Conservation (phyloP, 2,797 vertebrate genomes). For the Meriones psammophilus region DNA sequence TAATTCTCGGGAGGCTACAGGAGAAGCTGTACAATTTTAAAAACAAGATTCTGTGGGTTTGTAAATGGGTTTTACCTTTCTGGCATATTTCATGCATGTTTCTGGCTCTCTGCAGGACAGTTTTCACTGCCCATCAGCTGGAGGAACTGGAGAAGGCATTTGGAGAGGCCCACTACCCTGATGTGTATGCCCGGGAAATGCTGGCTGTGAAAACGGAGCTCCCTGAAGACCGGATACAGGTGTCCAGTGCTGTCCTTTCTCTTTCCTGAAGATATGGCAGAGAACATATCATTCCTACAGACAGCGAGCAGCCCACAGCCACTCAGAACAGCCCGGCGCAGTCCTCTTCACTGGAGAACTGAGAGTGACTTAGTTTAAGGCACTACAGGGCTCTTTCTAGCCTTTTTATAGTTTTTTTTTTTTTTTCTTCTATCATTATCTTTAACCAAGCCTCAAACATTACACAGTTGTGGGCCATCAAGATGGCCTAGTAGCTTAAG, state of each 20-base stretch:
- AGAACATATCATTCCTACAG: not conserved
- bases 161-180: slow-evolving; percentile 96
- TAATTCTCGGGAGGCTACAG: not conserved
- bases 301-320: not conserved
- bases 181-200: slow-evolving; percentile 97
- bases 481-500: not conserved
- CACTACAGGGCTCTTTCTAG: not conserved
- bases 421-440: not conserved
- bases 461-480: not conserved
- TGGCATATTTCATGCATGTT: not conserved
- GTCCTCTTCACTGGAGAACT: not conserved
- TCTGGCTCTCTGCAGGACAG: slow-evolving; percentile 90
- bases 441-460: slow-evolving; percentile 12
- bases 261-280: rapidly evolving
- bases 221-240: slow-evolving; percentile 97
- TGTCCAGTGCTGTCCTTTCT: slow-evolving; percentile 73
- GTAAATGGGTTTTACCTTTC: slow-evolving; percentile 16
- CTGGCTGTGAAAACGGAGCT: slow-evolving; percentile 96
- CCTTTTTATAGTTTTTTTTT: not conserved
- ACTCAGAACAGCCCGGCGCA: not conserved
- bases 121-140: slow-evolving; percentile 96
- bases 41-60: not conserved
- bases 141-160: slow-evolving; percentile 98
- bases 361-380: not conserved
- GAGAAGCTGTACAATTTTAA: not conserved